Conservation (phyloP, 2,888 invertebrate genomes). For the Sthenelais limicola region DNA sequence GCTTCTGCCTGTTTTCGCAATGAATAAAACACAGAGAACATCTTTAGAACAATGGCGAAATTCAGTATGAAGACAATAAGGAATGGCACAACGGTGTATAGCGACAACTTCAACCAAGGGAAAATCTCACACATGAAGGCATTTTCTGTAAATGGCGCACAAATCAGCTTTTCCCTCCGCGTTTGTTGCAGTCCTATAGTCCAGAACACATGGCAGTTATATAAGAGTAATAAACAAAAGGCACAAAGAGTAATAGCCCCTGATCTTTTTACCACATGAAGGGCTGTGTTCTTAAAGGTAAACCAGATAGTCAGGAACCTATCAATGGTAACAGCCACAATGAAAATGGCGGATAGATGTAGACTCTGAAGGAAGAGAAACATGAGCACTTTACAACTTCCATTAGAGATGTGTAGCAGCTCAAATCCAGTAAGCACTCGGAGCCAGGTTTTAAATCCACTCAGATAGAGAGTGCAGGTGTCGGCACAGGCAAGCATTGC, state of each 20-base stretch:
- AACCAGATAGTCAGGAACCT: constrained; percentile 50
- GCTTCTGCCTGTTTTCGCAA: too few species aligned
- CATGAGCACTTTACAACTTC: constrained; percentile 61
- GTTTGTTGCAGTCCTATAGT: constrained; percentile 26
- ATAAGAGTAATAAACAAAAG: constrained; percentile 13
- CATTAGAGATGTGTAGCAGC: constrained; percentile 60
- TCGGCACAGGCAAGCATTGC: constrained; percentile 65
- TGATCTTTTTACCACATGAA: constrained; percentile 43
- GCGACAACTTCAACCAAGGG: constrained; percentile 59
- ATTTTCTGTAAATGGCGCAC: constrained; percentile 54
- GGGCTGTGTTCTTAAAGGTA: constrained; percentile 44
- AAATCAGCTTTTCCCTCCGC: constrained; percentile 17
- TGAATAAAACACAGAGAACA: too few species aligned
- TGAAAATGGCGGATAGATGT: constrained; percentile 48
- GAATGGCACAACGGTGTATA: constrained; percentile 64
- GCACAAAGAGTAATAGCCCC: constrained; percentile 40
- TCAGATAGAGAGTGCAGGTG: constrained; percentile 62
- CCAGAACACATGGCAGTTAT: constrained; percentile 45
- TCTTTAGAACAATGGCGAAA: constrained; percentile 56
- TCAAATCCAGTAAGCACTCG: constrained; percentile 60
- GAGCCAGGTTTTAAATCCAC: constrained; percentile 67
- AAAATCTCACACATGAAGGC: constrained; percentile 56
- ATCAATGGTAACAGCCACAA: constrained; percentile 49
- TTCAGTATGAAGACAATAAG: constrained; percentile 60
- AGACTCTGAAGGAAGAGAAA: constrained; percentile 61